Evolutionary conservation across 2,888 invertebrate genomes (phyloP).

Genomic region (Leptinotarsa peninsularis): DNA sequence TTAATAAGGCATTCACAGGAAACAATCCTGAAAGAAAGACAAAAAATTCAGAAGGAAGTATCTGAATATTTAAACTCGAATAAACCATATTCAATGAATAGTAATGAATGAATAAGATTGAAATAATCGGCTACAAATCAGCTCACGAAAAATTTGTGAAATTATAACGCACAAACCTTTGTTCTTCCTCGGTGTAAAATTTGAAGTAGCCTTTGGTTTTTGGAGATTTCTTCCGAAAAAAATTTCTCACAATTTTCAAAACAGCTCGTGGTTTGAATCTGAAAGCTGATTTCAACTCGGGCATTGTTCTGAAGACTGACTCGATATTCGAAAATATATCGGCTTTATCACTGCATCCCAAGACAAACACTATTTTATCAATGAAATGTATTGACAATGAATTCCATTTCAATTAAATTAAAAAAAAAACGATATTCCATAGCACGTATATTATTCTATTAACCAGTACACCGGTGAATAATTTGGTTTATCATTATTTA

Average conservation of each 20-base stretch:
- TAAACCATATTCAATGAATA: no score
- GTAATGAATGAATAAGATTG: no score
- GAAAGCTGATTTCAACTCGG: constrained; percentile 45
- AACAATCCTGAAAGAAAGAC: not conserved
- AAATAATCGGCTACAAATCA: no score
- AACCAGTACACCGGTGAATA: constrained; percentile 3
- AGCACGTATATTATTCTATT: not conserved
- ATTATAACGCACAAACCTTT: constrained; percentile 68
- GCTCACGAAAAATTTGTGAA: not conserved
- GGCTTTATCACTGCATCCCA: constrained; percentile 8
- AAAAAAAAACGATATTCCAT: not conserved
- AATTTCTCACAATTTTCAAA: constrained; percentile 47
- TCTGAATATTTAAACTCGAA: no score
- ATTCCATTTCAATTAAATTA: not conserved
- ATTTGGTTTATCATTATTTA: not conserved
- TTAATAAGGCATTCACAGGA: no score
- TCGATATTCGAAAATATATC: constrained; percentile 15
- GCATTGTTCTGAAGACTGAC: constrained; percentile 49
- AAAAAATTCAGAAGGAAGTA: not conserved
- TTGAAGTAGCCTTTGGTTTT: constrained; percentile 72
- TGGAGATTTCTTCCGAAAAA: constrained; percentile 66
- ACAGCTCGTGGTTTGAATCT: constrained; percentile 38
- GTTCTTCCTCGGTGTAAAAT: constrained; percentile 78
- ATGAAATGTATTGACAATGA: constrained; percentile 7
- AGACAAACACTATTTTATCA: constrained; percentile 16